Percentiles rank a stretch among this genome's conserved stretches.
Conservation (phyloP, 2,797 vertebrate genomes). For the Lemur catta region DNA sequence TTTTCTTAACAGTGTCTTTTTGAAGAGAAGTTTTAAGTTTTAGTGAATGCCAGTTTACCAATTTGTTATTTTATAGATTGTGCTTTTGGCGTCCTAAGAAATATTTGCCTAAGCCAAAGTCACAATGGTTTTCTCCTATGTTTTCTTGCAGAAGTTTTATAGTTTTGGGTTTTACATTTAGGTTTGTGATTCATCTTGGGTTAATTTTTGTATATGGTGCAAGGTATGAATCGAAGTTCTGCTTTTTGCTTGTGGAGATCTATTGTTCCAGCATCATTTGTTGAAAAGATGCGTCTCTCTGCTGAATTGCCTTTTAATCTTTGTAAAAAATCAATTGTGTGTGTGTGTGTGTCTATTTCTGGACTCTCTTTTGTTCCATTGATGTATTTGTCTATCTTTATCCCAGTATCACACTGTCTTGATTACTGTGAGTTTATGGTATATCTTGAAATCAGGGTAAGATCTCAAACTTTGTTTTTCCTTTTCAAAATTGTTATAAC, state of each 20-base stretch:
- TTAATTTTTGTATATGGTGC: conserved; percentile 1
- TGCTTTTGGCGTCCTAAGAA: neutral
- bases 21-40: conserved; percentile 29
- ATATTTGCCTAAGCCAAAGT: neutral
- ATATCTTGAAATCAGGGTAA: neutral
- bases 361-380: neutral
- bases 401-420: neutral
- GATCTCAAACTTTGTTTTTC: neutral
- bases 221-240: neutral
- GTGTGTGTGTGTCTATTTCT: neutral
- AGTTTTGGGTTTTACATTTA: neutral
- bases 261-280: neutral
- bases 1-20: conserved; percentile 1
- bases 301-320: conserved; percentile 1
- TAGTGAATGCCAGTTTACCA: neutral
- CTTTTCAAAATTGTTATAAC: conserved; percentile 10
- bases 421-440: neutral
- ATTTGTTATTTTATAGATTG: neutral
- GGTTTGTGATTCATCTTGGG: neutral
- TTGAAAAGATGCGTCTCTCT: neutral
- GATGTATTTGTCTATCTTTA: neutral
- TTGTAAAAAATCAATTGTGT: neutral
- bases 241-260: neutral
- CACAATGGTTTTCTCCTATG: neutral
- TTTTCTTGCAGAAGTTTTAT: neutral